phyloP scores from a whole-genome alignment of 2,797 vertebrate species.

The Arctocebus calabarensis region DNA sequence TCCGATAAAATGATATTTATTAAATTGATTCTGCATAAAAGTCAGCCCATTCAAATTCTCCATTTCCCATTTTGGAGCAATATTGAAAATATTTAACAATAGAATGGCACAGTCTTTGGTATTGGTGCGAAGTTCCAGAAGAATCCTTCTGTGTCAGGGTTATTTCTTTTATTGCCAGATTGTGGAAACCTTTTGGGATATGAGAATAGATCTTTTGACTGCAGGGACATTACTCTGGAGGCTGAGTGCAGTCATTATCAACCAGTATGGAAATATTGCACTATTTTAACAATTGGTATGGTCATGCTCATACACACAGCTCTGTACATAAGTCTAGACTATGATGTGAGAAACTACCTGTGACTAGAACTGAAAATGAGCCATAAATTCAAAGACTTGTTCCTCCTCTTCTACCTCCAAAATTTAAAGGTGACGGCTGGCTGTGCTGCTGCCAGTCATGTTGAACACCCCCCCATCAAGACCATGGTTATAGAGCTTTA shows the following conservation, averaged over 20 bases:
- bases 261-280: neutral
- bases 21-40: neutral
- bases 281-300: neutral
- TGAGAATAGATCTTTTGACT: neutral
- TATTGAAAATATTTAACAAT: constrained; percentile 44
- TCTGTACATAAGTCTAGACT: neutral
- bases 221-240: neutral
- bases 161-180: neutral
- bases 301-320: neutral
- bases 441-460: neutral
- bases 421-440: neutral
- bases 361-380: constrained; percentile 33
- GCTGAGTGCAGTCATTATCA: neutral
- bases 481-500: neutral
- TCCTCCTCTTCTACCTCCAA: neutral
- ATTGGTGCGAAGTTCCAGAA: neutral
- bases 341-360: neutral
- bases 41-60: neutral
- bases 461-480: neutral
- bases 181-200: neutral
- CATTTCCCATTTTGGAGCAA: neutral
- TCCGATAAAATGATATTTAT: neutral
- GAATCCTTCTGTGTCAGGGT: neutral
- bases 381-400: neutral
- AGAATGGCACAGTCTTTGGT: neutral